phyloP scores from a whole-genome alignment of 1,140 invertebrate genomes.

The Penaeus japonicus region DNA sequence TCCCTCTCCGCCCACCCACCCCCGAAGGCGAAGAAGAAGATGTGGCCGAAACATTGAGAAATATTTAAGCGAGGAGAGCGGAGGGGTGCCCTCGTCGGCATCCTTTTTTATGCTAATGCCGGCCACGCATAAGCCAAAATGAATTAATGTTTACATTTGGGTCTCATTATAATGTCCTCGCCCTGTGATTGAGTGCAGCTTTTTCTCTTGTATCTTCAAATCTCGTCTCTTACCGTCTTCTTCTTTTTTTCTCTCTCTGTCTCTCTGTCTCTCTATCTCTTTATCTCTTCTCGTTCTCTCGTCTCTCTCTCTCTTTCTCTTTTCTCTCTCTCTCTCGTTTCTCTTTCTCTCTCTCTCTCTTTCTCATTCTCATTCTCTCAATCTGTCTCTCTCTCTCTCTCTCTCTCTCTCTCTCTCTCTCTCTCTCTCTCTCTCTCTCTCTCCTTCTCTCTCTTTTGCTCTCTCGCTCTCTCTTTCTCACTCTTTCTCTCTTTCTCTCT shows the following conservation, averaged over 20 bases:
- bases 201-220: neutral
- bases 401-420: no score
- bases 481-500: no score
- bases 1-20: no score
- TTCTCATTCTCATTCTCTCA: neutral
- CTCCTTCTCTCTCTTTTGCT: no score
- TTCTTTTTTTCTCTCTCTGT: neutral
- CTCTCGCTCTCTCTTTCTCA: no score
- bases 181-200: neutral
- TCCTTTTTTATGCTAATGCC: conserved; percentile 6
- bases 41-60: neutral
- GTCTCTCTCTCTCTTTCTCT: no score
- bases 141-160: conserved; percentile 16
- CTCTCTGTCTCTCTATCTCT: neutral
- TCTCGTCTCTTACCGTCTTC: neutral
- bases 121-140: conserved; percentile 13
- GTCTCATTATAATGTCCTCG: neutral
- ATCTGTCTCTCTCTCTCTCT: neutral
- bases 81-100: neutral
- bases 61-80: neutral
- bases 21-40: neutral
- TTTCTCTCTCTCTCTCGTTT: no score
- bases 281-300: neutral
- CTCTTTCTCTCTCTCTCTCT: neutral
- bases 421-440: no score